phyloP scores from a whole-genome alignment of 2,797 vertebrate species.

The Lagodon rhomboides region DNA sequence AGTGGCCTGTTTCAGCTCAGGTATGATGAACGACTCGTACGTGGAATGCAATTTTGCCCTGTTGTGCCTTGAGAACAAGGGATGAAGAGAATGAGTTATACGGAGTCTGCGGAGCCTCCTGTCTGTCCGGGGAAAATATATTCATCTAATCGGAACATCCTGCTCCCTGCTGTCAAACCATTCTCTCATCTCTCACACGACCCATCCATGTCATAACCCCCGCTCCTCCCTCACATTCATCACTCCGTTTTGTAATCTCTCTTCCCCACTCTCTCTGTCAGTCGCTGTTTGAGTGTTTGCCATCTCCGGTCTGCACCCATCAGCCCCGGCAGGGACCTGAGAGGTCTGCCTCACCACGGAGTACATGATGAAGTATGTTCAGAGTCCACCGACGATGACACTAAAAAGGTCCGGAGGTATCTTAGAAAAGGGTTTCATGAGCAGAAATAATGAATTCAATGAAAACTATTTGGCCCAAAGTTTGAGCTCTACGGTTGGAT shows the following conservation, averaged over 20 bases:
- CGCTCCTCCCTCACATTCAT: constrained; percentile 62
- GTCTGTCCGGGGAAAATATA: constrained; percentile 66
- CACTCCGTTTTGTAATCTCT: constrained; percentile 58
- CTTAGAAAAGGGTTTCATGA: background rate
- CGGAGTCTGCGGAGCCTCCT: constrained; percentile 46
- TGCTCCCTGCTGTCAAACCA: constrained; percentile 57
- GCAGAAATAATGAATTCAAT: background rate
- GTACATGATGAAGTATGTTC: constrained; percentile 4
- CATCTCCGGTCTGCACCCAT: constrained; percentile 30
- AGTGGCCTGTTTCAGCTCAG: constrained; percentile 35
- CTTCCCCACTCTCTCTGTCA: constrained; percentile 48
- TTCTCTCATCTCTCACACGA: constrained; percentile 62
- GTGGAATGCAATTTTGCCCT: constrained; percentile 55
- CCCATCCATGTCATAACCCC: constrained; percentile 64
- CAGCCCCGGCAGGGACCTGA: constrained; percentile 14
- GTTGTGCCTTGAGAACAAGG: constrained; percentile 47
- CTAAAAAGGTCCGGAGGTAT: background rate
- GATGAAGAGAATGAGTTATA: constrained; percentile 59
- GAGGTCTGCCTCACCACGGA: constrained; percentile 3
- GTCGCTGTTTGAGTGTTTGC: constrained; percentile 37
- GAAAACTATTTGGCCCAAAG: background rate
- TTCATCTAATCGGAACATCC: constrained; percentile 68
- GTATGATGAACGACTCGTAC: constrained; percentile 48
- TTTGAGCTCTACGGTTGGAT: background rate
- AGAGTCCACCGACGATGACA: background rate